Conservation (phyloP, 2,888 invertebrate species). For the Pristionchus mayeri region DNA sequence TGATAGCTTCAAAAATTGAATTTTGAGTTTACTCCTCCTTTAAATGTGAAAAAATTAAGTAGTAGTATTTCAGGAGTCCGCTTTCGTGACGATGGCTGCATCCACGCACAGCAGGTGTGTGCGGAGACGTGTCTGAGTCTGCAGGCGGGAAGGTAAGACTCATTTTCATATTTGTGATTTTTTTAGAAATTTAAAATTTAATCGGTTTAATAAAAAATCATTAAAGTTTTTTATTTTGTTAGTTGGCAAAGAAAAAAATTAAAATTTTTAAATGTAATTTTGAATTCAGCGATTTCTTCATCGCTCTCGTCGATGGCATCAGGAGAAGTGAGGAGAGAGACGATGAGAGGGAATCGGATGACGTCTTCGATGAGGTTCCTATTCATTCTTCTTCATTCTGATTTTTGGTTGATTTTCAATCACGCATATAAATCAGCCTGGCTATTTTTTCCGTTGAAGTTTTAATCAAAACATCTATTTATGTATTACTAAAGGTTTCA, state of each 20-base stretch:
- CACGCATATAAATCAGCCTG: no score
- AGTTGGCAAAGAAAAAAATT: no score
- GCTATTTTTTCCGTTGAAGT: no score
- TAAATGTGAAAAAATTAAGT: no score
- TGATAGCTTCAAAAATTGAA: no score
- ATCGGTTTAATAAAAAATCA: no score
- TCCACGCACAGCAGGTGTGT: neutral
- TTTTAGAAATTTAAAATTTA: neutral
- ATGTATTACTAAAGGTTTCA: neutral
- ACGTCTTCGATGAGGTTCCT: conserved; percentile 18
- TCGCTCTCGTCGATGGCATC: neutral
- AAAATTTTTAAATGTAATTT: neutral
- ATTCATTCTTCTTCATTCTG: no score
- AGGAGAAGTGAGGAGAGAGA: neutral
- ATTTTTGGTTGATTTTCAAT: no score
- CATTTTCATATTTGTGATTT: neutral
- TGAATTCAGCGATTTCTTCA: conserved; percentile 40
- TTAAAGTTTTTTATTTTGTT: no score
- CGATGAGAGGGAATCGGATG: neutral
- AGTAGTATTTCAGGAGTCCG: neutral
- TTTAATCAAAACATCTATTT: neutral
- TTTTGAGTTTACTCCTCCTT: no score
- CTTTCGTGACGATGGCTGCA: neutral
- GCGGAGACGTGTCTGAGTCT: neutral
- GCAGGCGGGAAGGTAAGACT: conserved; percentile 11